These are phyloP conservation scores for Etheostoma nigrum DNA, from an alignment of 2,797 vertebrate genomes.

Conservation along the genomic window DNA sequence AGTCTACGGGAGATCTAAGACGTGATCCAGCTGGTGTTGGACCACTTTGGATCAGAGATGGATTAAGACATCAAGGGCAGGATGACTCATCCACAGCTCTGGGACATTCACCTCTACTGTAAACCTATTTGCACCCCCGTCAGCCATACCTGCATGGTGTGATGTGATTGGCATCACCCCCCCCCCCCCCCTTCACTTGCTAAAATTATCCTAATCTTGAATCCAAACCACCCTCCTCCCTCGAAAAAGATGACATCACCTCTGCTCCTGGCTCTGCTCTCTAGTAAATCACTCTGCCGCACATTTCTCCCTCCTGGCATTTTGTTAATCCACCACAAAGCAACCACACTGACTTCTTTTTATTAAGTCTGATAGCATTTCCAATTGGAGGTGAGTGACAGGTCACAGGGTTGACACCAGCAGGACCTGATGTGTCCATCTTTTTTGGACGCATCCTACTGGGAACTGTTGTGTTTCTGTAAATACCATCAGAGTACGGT, in stretches of 20 bases:
- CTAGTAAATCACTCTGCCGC: slow-evolving; percentile 64
- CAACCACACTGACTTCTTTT: not conserved
- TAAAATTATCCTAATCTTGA: slow-evolving; percentile 63
- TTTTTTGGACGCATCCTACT: too few species aligned
- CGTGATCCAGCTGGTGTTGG: slow-evolving; percentile 26
- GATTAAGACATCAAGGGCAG: slow-evolving; percentile 72
- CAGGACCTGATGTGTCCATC: not conserved
- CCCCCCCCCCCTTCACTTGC: slow-evolving; percentile 56
- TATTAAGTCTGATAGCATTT: not conserved
- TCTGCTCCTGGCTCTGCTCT: slow-evolving; percentile 53
- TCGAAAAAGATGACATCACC: slow-evolving; percentile 80
- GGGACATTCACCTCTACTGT: slow-evolving; percentile 43
- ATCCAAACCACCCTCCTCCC: slow-evolving; percentile 19
- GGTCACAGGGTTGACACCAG: slow-evolving; percentile 6
- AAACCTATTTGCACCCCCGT: slow-evolving; percentile 63
- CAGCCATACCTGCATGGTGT: slow-evolving; percentile 32
- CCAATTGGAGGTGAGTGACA: not conserved
- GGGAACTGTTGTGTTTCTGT: too few species aligned
- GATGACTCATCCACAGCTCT: slow-evolving; percentile 73
- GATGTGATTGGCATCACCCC: slow-evolving; percentile 60
- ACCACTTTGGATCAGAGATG: slow-evolving; percentile 52
- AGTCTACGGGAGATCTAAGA: slow-evolving; percentile 13
- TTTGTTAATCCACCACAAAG: slow-evolving; percentile 35
- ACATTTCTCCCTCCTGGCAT: slow-evolving; percentile 31
- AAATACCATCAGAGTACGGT: too few species aligned